Base-by-base conservation (phyloP, 2,888 invertebrate genomes). In the Andrena hattorfiana region DNA sequence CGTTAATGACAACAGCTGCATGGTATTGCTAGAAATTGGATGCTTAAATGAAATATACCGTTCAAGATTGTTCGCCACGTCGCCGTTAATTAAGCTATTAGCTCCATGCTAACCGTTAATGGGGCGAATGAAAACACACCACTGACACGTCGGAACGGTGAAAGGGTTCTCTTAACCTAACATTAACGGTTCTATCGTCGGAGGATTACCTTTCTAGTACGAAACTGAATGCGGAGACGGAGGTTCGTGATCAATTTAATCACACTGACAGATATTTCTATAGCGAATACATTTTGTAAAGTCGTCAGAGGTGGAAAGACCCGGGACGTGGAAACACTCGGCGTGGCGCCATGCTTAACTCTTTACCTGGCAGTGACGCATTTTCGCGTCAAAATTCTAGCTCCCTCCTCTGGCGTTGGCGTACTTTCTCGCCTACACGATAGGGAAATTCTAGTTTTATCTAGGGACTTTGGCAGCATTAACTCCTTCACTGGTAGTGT, bases 301-400 rank as follows among this genome's bases (percentile, higher is more conserved):
- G 73, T 70, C 73, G 85, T 85, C 87, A 87, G 77, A 87, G 81
- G 59, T 63, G 42, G 70, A 73, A 13, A 77, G 54, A 76, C 77
- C 69, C 77, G 64, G 84, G 66, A 66, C 49, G 66, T 2, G 63
- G 69, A 86, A 86, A 80, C 62, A 60, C 85, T 83, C 71, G 76
- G 79, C 70, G 84, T 70, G 83, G 87, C 89, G 91, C 92, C 92
- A 92, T 92, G 89, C 91, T 91, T 87, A 83, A 85, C 88, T 81
- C 76, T 75, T 49, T 75, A 42, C 42, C 42, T 42, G 42, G 42
- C 42, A 16, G 16, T 42, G 42, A 42, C 42, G 42, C 42, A 42
- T 42, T 42, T 42, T 42, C 42, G 42, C 42, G 42, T 42, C 42
- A 42, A 42, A 42, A 42, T 42, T 16, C 16, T 42, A 4, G 13